Evolutionary conservation across 2,797 vertebrate genomes (phyloP).

Genomic region (Enteromius thamalakanensis): DNA sequence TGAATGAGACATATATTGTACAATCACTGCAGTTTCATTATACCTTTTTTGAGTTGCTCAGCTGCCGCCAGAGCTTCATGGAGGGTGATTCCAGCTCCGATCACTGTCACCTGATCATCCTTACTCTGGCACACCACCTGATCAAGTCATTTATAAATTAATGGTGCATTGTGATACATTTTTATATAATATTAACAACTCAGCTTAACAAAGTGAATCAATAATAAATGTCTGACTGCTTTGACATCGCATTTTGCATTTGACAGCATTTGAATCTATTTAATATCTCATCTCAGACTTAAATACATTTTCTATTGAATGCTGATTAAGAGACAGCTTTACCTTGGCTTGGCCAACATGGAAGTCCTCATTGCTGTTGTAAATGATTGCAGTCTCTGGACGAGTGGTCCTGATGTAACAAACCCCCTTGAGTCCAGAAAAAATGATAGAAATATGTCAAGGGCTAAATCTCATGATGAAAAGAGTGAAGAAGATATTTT

Average conservation of each 20-base stretch:
- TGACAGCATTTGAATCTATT: background rate
- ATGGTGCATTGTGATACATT: no score
- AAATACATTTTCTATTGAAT: background rate
- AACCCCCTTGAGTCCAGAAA: slow-evolving; percentile 80
- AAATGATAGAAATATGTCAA: background rate
- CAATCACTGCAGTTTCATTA: background rate
- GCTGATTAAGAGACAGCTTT: background rate
- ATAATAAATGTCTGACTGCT: background rate
- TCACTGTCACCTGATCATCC: slow-evolving; percentile 92
- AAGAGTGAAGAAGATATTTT: background rate
- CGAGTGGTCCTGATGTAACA: slow-evolving; percentile 95
- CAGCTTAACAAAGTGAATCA: background rate
- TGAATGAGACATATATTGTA: background rate
- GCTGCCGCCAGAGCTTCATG: slow-evolving; percentile 92
- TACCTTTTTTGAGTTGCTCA: slow-evolving; percentile 90
- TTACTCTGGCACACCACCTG: slow-evolving; percentile 91
- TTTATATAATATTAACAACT: background rate
- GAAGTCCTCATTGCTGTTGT: slow-evolving; percentile 93
- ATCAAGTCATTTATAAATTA: slow-evolving; percentile 3
- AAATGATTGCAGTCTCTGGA: slow-evolving; percentile 88
- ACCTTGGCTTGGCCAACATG: slow-evolving; percentile 94
- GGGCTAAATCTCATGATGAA: background rate
- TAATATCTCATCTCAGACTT: background rate
- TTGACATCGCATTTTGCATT: background rate
- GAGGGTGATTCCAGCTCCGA: slow-evolving; percentile 90